These are phyloP conservation scores for Drosophila chauvacae DNA, from an alignment of 1,140 invertebrate species.

Conservation along the genomic window DNA sequence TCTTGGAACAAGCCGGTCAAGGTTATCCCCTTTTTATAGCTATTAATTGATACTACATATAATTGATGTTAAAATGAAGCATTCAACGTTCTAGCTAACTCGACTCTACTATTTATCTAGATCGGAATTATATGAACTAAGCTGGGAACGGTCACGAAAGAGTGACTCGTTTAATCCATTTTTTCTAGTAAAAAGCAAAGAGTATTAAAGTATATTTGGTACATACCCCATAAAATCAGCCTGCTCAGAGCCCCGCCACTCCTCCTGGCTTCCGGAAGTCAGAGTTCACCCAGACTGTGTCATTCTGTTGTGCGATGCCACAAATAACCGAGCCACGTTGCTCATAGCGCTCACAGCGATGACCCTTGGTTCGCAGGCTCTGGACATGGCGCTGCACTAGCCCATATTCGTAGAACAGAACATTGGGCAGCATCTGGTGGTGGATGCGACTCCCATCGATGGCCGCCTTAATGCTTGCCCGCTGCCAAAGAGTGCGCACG, in stretches of 20 bases:
- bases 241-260: conserved; percentile 88
- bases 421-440: conserved; percentile 96
- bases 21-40: too few relatives aligned
- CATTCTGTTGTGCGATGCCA: conserved; percentile 87
- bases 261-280: conserved; percentile 94
- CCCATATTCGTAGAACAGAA: conserved; percentile 90
- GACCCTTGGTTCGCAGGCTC: conserved; percentile 88
- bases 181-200: neutral
- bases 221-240: neutral
- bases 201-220: too few relatives aligned
- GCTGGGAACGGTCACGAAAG: neutral
- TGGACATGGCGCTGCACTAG: conserved; percentile 87
- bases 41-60: too few relatives aligned
- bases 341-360: conserved; percentile 88
- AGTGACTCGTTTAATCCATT: neutral
- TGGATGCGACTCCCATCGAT: conserved; percentile 94
- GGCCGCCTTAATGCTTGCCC: conserved; percentile 90
- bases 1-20: neutral
- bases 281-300: conserved; percentile 90
- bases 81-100: neutral
- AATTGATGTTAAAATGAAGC: neutral
- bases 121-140: neutral
- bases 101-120: neutral
- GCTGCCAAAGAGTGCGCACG: conserved; percentile 90
- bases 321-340: conserved; percentile 90